Conservation (phyloP, 2,888 invertebrate species). For the Fragum sueziense region DNA sequence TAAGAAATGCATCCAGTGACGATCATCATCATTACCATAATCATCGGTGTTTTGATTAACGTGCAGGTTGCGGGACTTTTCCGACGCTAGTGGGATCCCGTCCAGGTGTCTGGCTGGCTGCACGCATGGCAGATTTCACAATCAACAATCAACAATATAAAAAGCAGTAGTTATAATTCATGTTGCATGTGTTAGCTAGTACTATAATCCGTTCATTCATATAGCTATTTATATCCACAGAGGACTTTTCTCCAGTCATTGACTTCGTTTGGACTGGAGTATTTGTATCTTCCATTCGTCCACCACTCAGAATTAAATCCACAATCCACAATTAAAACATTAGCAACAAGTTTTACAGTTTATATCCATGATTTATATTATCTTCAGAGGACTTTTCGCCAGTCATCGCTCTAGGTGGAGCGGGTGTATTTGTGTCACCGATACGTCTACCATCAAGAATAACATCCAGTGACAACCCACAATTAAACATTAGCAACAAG, state of each 20-base stretch:
- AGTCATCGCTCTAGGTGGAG: slow-evolving; percentile 68
- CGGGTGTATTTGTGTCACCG: slow-evolving; percentile 71
- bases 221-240: slow-evolving; percentile 58
- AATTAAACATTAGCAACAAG: slow-evolving; percentile 57
- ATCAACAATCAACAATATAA: too few relatives aligned
- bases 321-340: slow-evolving; percentile 66
- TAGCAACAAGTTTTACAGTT: background rate
- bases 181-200: too few relatives aligned
- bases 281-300: slow-evolving; percentile 72
- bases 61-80: too few relatives aligned
- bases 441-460: slow-evolving; percentile 70
- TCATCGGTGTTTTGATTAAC: background rate
- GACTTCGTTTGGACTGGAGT: slow-evolving; percentile 66
- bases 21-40: too few relatives aligned
- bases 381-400: slow-evolving; percentile 75
- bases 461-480: slow-evolving; percentile 60
- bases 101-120: too few relatives aligned
- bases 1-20: too few relatives aligned
- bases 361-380: too few relatives aligned
- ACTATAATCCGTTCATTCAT: too few relatives aligned
- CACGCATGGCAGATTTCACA: too few relatives aligned
- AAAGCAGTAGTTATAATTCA: too few relatives aligned
- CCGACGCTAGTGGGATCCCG: too few relatives aligned
- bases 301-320: slow-evolving; percentile 65
- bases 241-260: slow-evolving; percentile 75